Conservation (phyloP, 2,797 vertebrate genomes). For the Cryptoblepharus egeriae region DNA sequence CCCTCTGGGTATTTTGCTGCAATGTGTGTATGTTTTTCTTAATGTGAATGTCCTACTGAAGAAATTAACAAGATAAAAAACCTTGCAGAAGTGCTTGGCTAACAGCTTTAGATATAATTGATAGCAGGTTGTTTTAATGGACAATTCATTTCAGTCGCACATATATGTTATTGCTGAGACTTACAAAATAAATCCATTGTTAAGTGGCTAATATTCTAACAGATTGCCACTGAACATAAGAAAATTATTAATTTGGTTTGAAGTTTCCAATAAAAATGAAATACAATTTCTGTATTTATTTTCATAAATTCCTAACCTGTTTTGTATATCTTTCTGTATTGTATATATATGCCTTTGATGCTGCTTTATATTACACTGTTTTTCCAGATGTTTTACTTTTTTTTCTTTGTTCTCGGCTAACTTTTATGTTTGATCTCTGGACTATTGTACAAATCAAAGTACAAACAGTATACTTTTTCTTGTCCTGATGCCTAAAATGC, state of each 20-base stretch:
- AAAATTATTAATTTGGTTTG: background rate
- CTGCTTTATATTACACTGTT: conserved; percentile 49
- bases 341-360: conserved; percentile 67
- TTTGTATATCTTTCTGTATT: conserved; percentile 8
- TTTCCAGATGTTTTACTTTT: conserved; percentile 11
- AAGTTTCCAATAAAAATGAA: background rate
- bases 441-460: background rate
- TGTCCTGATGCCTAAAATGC: background rate
- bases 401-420: background rate
- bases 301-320: conserved; percentile 15
- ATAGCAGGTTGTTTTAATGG: background rate
- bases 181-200: background rate
- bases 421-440: background rate
- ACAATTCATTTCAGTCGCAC: background rate
- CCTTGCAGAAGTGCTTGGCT: background rate
- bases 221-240: background rate
- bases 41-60: background rate
- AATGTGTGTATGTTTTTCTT: background rate
- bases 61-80: background rate
- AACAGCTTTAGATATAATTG: background rate
- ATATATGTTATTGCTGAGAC: background rate
- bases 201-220: background rate
- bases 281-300: conserved; percentile 9
- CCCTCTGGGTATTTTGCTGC: background rate
- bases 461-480: background rate